Conservation (phyloP, 1,140 invertebrate species). For the Steinernema feltiae region DNA sequence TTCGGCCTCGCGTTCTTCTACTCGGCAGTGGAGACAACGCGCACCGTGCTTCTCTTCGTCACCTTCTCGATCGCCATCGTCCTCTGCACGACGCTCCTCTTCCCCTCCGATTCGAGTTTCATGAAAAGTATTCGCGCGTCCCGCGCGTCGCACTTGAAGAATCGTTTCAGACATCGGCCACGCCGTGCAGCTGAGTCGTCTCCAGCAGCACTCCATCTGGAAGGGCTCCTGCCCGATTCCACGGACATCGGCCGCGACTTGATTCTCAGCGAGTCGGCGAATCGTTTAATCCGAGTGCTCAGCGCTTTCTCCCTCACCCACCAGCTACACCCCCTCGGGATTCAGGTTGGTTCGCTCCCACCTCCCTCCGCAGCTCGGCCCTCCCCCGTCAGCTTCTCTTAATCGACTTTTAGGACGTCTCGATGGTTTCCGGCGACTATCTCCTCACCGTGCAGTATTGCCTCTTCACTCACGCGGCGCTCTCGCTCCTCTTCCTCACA, state of each 20-base stretch:
- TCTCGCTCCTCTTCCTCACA: neutral
- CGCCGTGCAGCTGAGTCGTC: neutral
- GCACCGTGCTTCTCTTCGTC: neutral
- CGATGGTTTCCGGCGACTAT: neutral
- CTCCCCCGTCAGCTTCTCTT: neutral
- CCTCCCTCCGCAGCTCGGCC: too few species aligned
- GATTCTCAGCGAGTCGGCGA: neutral
- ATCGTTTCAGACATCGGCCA: neutral
- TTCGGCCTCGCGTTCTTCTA: conserved; percentile 2
- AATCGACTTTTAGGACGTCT: conserved; percentile 7
- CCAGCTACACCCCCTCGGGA: conserved; percentile 7
- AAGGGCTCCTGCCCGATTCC: neutral
- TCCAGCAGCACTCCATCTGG: neutral
- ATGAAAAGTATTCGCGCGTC: neutral
- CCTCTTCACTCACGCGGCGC: neutral
- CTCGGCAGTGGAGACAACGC: neutral
- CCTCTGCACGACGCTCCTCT: conserved; percentile 3
- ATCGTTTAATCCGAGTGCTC: neutral
- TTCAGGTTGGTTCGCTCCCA: neutral
- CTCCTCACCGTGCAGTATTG: conserved; percentile 5
- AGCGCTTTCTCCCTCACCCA: conserved; percentile 1
- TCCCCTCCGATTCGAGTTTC: neutral
- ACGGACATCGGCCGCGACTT: neutral
- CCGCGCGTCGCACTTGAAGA: neutral
- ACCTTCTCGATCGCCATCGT: neutral